Conservation (phyloP, 2,888 invertebrate genomes). For the Drosophila phalerata region DNA sequence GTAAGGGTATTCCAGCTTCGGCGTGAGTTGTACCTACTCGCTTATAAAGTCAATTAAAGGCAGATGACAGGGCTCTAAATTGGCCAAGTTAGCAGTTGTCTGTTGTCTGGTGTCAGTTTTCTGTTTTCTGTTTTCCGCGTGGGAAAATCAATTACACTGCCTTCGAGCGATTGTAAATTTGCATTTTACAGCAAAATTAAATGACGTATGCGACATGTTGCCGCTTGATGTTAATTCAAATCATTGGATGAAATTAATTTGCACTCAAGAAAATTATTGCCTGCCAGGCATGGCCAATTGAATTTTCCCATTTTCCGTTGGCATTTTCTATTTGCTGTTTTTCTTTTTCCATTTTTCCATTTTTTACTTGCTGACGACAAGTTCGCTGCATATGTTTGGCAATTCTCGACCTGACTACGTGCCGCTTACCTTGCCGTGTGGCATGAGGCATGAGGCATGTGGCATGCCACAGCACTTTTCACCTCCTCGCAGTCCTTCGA, state of each 20-base stretch:
- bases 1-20: neutral
- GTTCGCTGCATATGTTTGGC: constrained; percentile 59
- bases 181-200: constrained; percentile 25
- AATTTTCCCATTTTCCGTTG: constrained; percentile 38
- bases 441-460: neutral
- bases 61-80: constrained; percentile 11
- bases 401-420: constrained; percentile 53
- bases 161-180: constrained; percentile 21
- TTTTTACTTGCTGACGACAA: constrained; percentile 7
- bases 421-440: constrained; percentile 31
- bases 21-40: neutral
- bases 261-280: constrained; percentile 41
- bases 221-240: constrained; percentile 53
- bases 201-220: constrained; percentile 51
- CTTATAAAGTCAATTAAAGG: constrained; percentile 19
- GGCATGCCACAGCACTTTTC: constrained; percentile 13
- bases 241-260: constrained; percentile 57
- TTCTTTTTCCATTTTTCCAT: constrained; percentile 1
- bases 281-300: constrained; percentile 56
- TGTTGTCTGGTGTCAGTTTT: constrained; percentile 17
- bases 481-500: neutral
- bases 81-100: constrained; percentile 21
- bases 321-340: constrained; percentile 13
- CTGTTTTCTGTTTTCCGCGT: constrained; percentile 35
- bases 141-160: constrained; percentile 43